These are phyloP conservation scores for Caloenas nicobarica DNA, from an alignment of 2,113 vertebrate genomes.

Conservation along the genomic window DNA sequence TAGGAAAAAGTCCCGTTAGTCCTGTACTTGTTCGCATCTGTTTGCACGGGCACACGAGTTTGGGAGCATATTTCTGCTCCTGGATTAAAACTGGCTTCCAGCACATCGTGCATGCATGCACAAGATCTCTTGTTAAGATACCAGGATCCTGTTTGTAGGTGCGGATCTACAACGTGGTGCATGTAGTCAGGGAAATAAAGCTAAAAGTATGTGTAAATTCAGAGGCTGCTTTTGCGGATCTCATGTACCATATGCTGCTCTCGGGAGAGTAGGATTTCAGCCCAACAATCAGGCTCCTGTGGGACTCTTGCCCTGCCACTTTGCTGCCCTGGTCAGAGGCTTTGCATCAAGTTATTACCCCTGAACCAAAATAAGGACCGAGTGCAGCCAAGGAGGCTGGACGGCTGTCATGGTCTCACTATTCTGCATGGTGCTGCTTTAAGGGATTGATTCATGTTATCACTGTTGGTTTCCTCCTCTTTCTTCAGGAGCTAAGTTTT, in stretches of 20 bases:
- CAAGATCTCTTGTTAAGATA: background rate
- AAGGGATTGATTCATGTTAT: background rate
- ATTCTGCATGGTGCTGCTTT: background rate
- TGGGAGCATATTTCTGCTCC: background rate
- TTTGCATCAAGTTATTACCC: background rate
- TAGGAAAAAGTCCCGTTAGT: background rate
- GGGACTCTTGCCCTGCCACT: background rate
- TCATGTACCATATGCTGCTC: background rate
- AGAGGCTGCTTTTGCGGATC: background rate
- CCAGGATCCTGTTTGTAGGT: background rate
- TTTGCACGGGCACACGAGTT: background rate
- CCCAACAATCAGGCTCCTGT: background rate
- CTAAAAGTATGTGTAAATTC: background rate
- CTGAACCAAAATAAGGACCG: background rate
- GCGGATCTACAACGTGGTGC: background rate
- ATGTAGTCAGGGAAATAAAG: background rate
- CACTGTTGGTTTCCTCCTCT: background rate
- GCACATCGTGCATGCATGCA: accelerated
- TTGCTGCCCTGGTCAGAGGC: background rate
- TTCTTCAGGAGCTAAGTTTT: background rate
- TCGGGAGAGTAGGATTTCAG: background rate
- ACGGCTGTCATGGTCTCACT: background rate
- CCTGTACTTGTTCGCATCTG: background rate
- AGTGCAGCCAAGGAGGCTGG: background rate
- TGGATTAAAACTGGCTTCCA: background rate